phyloP scores from a whole-genome alignment of 2,888 invertebrate species.

The Drosophila testacea region DNA sequence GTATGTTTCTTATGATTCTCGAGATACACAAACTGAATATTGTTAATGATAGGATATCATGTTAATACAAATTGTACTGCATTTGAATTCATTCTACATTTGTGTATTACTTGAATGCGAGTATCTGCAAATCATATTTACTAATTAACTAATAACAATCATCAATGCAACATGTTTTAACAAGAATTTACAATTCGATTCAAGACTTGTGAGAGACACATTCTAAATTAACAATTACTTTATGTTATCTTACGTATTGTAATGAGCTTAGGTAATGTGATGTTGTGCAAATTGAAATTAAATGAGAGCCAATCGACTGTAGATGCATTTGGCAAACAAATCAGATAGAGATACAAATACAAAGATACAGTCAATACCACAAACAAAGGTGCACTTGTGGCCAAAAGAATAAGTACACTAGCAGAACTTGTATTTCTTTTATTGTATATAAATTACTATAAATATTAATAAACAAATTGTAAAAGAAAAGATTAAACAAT shows the following conservation, averaged over 20 bases:
- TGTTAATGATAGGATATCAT: neutral
- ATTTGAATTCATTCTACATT: neutral
- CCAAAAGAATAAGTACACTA: neutral
- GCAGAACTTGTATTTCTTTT: neutral
- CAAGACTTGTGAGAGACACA: neutral
- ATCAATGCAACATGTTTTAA: neutral
- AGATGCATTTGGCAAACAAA: conserved; percentile 27
- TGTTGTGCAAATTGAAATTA: conserved; percentile 23
- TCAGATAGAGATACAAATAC: conserved; percentile 7
- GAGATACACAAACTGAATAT: neutral
- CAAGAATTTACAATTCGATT: neutral
- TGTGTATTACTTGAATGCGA: neutral
- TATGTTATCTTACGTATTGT: neutral
- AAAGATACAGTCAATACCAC: conserved; percentile 9
- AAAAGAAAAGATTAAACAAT: too few relatives aligned
- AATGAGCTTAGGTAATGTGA: neutral
- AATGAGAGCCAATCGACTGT: conserved; percentile 40
- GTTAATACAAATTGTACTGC: too few relatives aligned
- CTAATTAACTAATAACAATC: neutral
- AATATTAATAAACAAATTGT: too few relatives aligned
- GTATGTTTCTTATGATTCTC: neutral
- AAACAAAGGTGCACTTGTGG: neutral
- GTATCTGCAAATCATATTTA: neutral
- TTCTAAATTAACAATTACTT: neutral
- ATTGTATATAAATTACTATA: too few relatives aligned